These are phyloP conservation scores for Ceratosolen solmsi DNA, from an alignment of 1,140 invertebrate genomes.

Conservation along the genomic window DNA sequence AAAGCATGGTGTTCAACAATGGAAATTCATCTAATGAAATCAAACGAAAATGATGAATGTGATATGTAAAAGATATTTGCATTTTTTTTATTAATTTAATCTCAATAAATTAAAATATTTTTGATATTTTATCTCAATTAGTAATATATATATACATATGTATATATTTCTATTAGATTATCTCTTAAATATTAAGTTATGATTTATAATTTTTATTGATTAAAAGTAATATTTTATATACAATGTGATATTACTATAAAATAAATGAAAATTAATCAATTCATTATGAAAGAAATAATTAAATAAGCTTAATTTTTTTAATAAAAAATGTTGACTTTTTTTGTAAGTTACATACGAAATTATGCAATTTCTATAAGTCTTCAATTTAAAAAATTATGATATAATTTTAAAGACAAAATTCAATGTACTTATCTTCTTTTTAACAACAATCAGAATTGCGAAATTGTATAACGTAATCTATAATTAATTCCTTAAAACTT, in stretches of 20 bases:
- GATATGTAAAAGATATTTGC: slow-evolving; percentile 7
- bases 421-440: no score
- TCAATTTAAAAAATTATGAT: no score
- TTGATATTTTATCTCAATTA: neutral
- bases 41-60: slow-evolving; percentile 54
- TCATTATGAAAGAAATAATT: neutral
- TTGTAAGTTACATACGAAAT: no score
- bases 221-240: neutral
- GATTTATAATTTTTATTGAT: neutral
- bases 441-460: no score
- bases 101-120: slow-evolving; percentile 1
- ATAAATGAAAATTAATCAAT: no score
- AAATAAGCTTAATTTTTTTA: neutral
- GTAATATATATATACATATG: no score
- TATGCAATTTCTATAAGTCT: no score
- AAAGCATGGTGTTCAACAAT: slow-evolving; percentile 80
- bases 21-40: slow-evolving; percentile 72
- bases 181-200: neutral
- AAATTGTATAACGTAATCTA: no score
- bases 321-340: neutral
- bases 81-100: neutral
- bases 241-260: neutral
- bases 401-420: no score
- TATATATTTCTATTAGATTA: neutral
- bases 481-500: no score